Base-by-base conservation (phyloP, 1,140 invertebrate species). In the Papilio dardanus region DNA sequence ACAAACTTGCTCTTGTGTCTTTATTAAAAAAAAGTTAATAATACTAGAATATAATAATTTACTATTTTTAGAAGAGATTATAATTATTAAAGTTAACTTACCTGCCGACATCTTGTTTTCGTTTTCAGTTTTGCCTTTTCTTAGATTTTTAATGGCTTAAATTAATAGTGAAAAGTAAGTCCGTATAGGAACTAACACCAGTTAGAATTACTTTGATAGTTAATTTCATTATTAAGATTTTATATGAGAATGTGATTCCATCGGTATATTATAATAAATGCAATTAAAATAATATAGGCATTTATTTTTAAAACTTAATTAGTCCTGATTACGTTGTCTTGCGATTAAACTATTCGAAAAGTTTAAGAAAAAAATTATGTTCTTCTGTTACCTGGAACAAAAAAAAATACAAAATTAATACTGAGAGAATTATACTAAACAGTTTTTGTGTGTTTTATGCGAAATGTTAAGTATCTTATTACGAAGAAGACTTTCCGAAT, bases 41-140 rank as follows among this genome's bases (percentile, higher is more conserved):
- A n/a, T n/a, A n/a, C n/a, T n/a, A n/a, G n/a, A n/a, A n/a, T n/a
- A n/a, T n/a, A n/a, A n/a, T n/a, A n/a, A n/a, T n/a, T n/a, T n/a
- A n/a, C n/a, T n/a, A n/a, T n/a, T n/a, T n/a, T n/a, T n/a, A n/a
- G n/a, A n/a, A n/a, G n/a, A n/a, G n/a, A 28, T 24, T 28, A 12
- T 1, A 3, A 12, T 62, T 24, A 2, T 28, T 54, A 54, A 21
- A 54, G 46, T n/a, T 46, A 4, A 80, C 50, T 84, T 88, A 92
- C 90, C 90, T 88, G 90, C 90, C 77, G 90, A 92, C 90, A 92
- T 92, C 19, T 58, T 73, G 30, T 75, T 76, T 77, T 58, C 33
- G 35, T 74, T 62, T 62, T 28, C 50, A 24, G 50, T 54, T 24
- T 54, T 54, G 78, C 21, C 50, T 54, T 3, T 24, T 54, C 50